Conservation (phyloP, 2,888 invertebrate species). For the Plebejus anna region DNA sequence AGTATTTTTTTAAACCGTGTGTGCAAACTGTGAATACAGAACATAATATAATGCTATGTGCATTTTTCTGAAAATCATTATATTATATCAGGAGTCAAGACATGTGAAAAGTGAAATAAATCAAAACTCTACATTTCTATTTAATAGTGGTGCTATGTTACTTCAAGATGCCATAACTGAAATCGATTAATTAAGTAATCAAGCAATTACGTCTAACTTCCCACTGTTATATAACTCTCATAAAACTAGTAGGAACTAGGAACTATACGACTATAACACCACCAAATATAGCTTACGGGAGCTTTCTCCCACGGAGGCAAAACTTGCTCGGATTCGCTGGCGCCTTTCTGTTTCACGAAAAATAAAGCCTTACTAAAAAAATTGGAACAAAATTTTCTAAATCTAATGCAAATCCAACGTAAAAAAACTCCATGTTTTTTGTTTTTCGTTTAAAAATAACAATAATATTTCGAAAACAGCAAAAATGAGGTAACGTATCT, state of each 20-base stretch:
- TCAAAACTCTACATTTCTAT: background rate
- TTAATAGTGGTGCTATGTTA: background rate
- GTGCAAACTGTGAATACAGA: background rate
- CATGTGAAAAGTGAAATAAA: background rate
- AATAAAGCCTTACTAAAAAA: background rate
- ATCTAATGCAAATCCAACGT: background rate
- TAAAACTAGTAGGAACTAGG: background rate
- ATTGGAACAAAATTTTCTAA: background rate
- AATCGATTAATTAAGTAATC: background rate
- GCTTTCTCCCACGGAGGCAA: slow-evolving; percentile 25
- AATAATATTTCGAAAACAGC: too few species aligned
- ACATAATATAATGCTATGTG: too few species aligned
- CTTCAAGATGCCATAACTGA: background rate
- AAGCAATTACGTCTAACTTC: background rate
- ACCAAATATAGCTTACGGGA: slow-evolving; percentile 21
- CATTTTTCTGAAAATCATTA: too few species aligned
- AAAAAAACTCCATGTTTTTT: background rate
- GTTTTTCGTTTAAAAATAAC: too few species aligned
- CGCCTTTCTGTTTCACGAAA: slow-evolving; percentile 10
- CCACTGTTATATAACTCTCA: background rate
- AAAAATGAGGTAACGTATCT: too few species aligned
- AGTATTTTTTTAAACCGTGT: background rate
- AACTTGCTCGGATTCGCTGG: slow-evolving; percentile 1
- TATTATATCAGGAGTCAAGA: too few species aligned
- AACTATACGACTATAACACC: background rate